phyloP scores from a whole-genome alignment of 2,797 vertebrate species.

The Halcyon chelicuti region DNA sequence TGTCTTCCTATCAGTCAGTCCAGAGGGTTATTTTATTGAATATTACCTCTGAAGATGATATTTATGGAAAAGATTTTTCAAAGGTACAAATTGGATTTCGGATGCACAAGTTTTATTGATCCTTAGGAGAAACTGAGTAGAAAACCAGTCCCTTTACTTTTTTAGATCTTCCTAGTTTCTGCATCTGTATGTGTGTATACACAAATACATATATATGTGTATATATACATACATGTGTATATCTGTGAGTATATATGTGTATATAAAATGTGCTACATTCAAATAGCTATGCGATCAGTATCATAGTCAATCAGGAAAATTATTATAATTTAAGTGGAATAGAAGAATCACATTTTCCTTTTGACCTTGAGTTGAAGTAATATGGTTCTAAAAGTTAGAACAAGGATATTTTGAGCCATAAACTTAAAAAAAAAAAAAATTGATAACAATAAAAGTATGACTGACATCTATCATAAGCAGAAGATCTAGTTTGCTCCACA shows the following conservation, averaged over 20 bases:
- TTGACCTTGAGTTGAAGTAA: slow-evolving; percentile 31
- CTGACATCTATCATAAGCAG: not conserved
- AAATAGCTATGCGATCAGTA: slow-evolving; percentile 12
- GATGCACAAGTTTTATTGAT: not conserved
- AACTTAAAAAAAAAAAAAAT: slow-evolving; percentile 16
- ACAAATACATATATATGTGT: not conserved
- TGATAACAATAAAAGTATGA: slow-evolving; percentile 37
- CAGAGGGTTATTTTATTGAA: not conserved
- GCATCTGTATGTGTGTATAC: no score
- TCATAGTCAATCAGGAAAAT: slow-evolving; percentile 15
- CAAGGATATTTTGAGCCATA: slow-evolving; percentile 42
- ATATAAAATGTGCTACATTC: not conserved
- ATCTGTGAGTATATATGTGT: rapidly evolving
- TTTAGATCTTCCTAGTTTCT: not conserved
- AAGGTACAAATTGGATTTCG: not conserved
- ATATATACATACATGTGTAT: no score
- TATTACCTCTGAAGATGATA: not conserved
- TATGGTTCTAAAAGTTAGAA: slow-evolving; percentile 62
- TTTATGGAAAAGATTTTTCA: not conserved
- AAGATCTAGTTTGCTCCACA: not conserved
- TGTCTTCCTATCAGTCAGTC: not conserved
- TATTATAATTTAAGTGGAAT: not conserved
- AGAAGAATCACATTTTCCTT: slow-evolving; percentile 16
- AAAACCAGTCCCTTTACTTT: not conserved
- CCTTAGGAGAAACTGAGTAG: not conserved